Base-by-base conservation (phyloP, 2,888 invertebrate genomes). In the Caenorhabditis sp. region DNA sequence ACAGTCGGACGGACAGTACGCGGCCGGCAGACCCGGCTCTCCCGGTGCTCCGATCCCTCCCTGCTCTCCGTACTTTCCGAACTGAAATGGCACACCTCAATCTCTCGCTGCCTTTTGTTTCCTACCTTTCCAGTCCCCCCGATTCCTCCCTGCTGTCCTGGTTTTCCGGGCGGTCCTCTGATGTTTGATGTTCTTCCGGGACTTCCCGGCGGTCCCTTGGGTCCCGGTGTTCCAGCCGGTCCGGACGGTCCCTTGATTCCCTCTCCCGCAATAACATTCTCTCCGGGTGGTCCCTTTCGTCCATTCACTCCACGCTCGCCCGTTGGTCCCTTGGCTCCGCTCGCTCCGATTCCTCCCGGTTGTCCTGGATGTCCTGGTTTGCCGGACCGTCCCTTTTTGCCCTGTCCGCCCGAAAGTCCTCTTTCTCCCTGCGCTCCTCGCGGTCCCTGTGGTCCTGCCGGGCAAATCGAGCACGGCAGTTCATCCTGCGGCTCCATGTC, bases 221-320 rank as follows among this genome's bases (percentile, higher is more conserved):
- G 78, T 41, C 86, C 86, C 9, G 58, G 74, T 1, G 83, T 65
- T 24, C 86, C 86, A 1, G 74, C 62, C 2, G 71, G 79, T 8
- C 86, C 86, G 27, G 76, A 71, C 1, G 83, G 83, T 26, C 86
- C 86, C 58, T 83, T 85, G 26, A 86, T 59, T 17, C 86, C 86
- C 35, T 83, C 79, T 59, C 85, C 85, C 59, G 82, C 82, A 35
- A 83, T 79, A 50, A 76, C 82, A 35, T 74, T 79, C 5, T 82
- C 80, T 43, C 85, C 85, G 17, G 68, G 41, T 5, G 79, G 78
- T 22, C 85, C 85, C 48, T 77, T 71, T 30, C 66, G 24, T 32
- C 85, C 85, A 7, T 70, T 37, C 0, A 32, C 46, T 52, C 85
- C 85, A 32, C 76, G 56, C 4, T 46, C 20, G 20, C 84, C 84